These are phyloP conservation scores for Lepidothrix coronata DNA, from an alignment of 2,113 vertebrate species.

Conservation along the genomic window DNA sequence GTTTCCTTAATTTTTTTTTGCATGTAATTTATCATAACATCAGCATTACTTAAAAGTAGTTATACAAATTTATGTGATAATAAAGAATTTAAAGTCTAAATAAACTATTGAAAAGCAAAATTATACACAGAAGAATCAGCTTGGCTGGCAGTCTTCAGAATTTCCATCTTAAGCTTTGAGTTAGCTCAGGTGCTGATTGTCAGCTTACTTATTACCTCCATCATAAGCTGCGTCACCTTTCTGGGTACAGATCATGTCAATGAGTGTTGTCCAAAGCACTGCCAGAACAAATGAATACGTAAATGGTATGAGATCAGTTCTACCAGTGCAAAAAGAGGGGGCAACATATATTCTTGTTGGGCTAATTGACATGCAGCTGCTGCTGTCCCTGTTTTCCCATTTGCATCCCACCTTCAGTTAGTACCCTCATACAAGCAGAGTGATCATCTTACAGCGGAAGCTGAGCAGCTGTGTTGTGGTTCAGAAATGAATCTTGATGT, in stretches of 20 bases:
- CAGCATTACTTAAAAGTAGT: background rate
- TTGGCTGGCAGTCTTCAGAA: background rate
- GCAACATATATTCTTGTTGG: background rate
- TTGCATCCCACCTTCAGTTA: background rate
- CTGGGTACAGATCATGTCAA: background rate
- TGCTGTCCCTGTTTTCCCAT: background rate
- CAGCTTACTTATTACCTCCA: background rate
- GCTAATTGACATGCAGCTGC: background rate
- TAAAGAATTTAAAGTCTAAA: background rate
- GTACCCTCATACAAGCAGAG: background rate
- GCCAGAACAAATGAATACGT: background rate
- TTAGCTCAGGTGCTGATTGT: background rate
- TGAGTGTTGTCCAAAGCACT: background rate
- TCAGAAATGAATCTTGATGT: background rate
- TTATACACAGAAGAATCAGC: background rate
- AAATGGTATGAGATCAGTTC: background rate
- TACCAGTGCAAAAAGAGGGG: background rate
- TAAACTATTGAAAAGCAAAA: background rate
- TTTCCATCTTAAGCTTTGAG: background rate
- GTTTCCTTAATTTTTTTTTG: background rate
- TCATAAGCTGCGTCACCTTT: background rate
- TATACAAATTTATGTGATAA: background rate
- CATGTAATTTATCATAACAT: background rate
- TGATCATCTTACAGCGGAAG: background rate
- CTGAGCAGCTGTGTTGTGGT: background rate